Evolutionary conservation across 1,140 invertebrate species (phyloP).

Genomic region (Parapsyche elsis): DNA sequence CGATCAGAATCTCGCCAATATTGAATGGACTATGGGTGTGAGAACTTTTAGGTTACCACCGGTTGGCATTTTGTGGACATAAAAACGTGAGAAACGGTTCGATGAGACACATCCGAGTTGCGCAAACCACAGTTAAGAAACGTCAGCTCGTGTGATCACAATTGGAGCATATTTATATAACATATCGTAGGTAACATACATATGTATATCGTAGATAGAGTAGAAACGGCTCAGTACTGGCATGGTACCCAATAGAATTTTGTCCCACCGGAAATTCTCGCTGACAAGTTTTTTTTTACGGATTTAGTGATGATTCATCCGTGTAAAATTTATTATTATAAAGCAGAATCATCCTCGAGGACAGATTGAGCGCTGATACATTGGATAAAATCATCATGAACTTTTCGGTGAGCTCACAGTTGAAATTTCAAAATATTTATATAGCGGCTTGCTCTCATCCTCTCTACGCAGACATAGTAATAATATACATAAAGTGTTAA

Average conservation of each 20-base stretch:
- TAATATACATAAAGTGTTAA: too few species aligned
- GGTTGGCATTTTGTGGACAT: neutral
- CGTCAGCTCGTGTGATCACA: neutral
- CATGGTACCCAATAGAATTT: neutral
- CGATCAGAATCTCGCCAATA: neutral
- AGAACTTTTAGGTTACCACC: neutral
- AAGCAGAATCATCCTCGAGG: neutral
- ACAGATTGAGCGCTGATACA: neutral
- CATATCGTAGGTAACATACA: too few species aligned
- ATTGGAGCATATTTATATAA: neutral
- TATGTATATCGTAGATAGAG: too few species aligned
- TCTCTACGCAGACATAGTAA: too few species aligned
- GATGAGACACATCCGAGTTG: neutral
- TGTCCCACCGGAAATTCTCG: constrained; percentile 1
- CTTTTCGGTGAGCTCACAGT: too few species aligned
- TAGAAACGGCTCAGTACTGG: neutral
- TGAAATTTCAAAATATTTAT: too few species aligned
- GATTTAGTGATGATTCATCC: too few species aligned
- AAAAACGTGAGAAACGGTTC: constrained; percentile 15
- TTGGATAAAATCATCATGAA: neutral
- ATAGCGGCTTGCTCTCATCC: too few species aligned
- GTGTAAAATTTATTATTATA: too few species aligned
- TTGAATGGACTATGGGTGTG: neutral
- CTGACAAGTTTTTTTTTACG: too few species aligned
- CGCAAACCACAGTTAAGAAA: neutral